Evolutionary conservation across 2,113 vertebrate species (phyloP).

Genomic region (Aspidoscelis tigris): DNA sequence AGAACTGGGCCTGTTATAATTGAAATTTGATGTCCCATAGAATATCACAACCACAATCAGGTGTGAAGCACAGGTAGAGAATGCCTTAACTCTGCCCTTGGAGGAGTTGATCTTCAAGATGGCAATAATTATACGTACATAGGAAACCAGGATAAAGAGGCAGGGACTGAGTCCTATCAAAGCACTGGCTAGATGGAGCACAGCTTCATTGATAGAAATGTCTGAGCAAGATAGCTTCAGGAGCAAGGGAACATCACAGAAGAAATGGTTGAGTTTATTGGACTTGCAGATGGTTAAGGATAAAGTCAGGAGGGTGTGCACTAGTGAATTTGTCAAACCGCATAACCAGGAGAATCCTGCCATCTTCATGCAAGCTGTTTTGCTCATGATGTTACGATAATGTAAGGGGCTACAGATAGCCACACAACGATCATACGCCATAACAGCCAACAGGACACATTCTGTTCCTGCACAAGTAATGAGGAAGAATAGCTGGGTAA

Average conservation of each 20-base stretch:
- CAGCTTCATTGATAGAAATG: constrained; percentile 46
- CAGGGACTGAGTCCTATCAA: constrained; percentile 39
- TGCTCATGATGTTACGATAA: constrained; percentile 38
- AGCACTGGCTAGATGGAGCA: constrained; percentile 27
- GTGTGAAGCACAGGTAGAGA: constrained; percentile 57
- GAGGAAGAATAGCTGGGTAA: constrained; percentile 63
- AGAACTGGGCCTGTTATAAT: constrained; percentile 57
- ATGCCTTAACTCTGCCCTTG: constrained; percentile 42
- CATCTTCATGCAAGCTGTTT: constrained; percentile 24
- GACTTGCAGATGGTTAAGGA: constrained; percentile 48
- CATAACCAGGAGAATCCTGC: constrained; percentile 40
- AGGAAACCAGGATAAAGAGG: constrained; percentile 48
- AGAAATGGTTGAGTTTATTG: constrained; percentile 47
- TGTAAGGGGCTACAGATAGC: constrained; percentile 51
- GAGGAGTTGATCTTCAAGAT: constrained; percentile 37
- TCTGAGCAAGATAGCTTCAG: constrained; percentile 55
- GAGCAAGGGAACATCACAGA: constrained; percentile 51
- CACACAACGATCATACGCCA: constrained; percentile 40
- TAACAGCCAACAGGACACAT: constrained; percentile 52
- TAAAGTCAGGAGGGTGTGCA: neutral
- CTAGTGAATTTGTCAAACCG: constrained; percentile 52
- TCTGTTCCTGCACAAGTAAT: constrained; percentile 31
- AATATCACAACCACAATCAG: constrained; percentile 62
- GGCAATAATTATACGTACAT: constrained; percentile 13
- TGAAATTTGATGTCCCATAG: constrained; percentile 62